These are phyloP conservation scores for Himalopsyche japonica DNA, from an alignment of 2,888 invertebrate species.

Conservation along the genomic window DNA sequence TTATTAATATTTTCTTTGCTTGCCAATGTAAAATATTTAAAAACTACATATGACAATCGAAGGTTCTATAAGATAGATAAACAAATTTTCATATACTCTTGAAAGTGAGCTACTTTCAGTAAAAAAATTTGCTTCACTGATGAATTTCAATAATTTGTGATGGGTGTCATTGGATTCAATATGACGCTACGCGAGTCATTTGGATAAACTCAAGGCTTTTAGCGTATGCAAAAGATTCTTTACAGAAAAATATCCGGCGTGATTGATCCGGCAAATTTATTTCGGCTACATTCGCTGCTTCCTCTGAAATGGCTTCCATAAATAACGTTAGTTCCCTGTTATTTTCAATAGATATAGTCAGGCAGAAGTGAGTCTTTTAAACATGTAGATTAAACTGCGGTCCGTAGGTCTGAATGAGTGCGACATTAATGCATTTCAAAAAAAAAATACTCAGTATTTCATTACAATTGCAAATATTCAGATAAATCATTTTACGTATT, in stretches of 20 bases:
- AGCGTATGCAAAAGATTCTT: neutral
- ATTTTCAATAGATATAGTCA: constrained; percentile 15
- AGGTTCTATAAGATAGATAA: too few species aligned
- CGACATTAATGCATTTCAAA: too few species aligned
- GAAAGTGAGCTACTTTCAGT: too few species aligned
- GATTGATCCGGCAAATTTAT: constrained; percentile 28
- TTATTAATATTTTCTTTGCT: too few species aligned
- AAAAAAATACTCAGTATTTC: too few species aligned
- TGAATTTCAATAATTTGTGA: neutral
- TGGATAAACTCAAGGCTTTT: neutral
- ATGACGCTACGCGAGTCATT: neutral
- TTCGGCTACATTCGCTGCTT: constrained; percentile 10
- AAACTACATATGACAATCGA: too few species aligned
- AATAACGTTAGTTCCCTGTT: constrained; percentile 14
- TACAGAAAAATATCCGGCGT: neutral
- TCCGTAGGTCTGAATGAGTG: neutral
- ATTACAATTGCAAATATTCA: too few species aligned
- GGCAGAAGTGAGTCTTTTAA: neutral
- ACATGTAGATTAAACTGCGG: neutral
- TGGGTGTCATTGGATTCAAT: neutral
- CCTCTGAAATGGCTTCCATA: constrained; percentile 10
- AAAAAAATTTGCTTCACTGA: too few species aligned
- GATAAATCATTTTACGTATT: too few species aligned
- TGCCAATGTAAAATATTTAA: too few species aligned
- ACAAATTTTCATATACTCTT: too few species aligned